Evolutionary conservation across 2,888 invertebrate species (phyloP).

Genomic region (Volucella zonaria): DNA sequence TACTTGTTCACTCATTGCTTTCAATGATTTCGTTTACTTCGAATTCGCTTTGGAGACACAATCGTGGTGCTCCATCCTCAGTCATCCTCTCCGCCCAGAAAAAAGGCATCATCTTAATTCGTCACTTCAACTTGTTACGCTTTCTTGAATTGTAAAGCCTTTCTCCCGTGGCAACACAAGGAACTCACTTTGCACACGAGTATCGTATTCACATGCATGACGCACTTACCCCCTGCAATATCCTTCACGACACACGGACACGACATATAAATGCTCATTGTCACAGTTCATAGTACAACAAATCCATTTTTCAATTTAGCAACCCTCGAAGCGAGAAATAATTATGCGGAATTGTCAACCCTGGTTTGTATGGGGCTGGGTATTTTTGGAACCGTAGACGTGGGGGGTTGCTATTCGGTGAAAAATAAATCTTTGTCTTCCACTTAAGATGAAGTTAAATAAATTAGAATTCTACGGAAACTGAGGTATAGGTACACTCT

Average conservation of each 20-base stretch:
- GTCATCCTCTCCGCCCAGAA: not conserved
- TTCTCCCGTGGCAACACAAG: conserved; percentile 46
- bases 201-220: conserved; percentile 36
- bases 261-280: conserved; percentile 53
- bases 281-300: conserved; percentile 53
- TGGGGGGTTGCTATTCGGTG: conserved; percentile 21
- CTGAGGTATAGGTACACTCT: conserved; percentile 10
- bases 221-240: not conserved
- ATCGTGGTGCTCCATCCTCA: not conserved
- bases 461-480: conserved; percentile 58
- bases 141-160: conserved; percentile 48
- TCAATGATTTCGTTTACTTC: conserved; percentile 39
- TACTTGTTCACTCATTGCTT: conserved; percentile 39
- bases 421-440: conserved; percentile 73
- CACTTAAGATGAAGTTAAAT: conserved; percentile 73
- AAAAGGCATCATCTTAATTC: conserved; percentile 49
- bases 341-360: conserved; percentile 74
- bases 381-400: not conserved
- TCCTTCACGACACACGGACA: conserved; percentile 22
- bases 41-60: conserved; percentile 46
- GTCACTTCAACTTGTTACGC: conserved; percentile 69
- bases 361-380: conserved; percentile 23
- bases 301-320: conserved; percentile 72
- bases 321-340: conserved; percentile 71
- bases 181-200: conserved; percentile 5